Conservation (phyloP, 2,797 vertebrate species). For the Phataginus tricuspis region DNA sequence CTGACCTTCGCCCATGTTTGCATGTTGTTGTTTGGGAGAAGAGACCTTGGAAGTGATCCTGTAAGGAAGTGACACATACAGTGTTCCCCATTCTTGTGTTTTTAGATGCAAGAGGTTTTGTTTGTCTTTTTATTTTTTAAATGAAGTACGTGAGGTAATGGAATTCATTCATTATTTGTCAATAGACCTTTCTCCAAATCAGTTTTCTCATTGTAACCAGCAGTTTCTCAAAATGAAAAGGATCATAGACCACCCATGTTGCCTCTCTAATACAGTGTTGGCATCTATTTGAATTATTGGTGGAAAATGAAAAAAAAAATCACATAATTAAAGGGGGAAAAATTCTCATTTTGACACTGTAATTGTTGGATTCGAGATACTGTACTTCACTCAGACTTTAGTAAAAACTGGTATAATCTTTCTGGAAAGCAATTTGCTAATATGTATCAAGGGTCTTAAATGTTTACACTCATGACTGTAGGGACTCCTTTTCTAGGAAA, state of each 20-base stretch:
- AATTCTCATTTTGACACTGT: neutral
- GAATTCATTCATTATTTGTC: constrained; percentile 31
- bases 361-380: neutral
- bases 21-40: neutral
- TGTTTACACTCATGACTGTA: neutral
- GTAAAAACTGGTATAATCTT: neutral
- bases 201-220: constrained; percentile 20
- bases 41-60: neutral
- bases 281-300: constrained; percentile 5
- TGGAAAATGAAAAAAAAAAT: neutral
- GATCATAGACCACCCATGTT: neutral
- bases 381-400: neutral
- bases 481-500: neutral
- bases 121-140: neutral
- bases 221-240: constrained; percentile 43
- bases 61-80: neutral
- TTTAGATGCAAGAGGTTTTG: neutral
- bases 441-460: neutral
- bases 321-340: neutral
- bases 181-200: neutral
- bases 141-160: constrained; percentile 17
- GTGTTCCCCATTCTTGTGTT: neutral
- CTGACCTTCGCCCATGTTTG: neutral
- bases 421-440: neutral
- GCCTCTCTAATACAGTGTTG: neutral